phyloP scores from a whole-genome alignment of 2,888 invertebrate genomes.

The Alloscopus bannaensis region DNA sequence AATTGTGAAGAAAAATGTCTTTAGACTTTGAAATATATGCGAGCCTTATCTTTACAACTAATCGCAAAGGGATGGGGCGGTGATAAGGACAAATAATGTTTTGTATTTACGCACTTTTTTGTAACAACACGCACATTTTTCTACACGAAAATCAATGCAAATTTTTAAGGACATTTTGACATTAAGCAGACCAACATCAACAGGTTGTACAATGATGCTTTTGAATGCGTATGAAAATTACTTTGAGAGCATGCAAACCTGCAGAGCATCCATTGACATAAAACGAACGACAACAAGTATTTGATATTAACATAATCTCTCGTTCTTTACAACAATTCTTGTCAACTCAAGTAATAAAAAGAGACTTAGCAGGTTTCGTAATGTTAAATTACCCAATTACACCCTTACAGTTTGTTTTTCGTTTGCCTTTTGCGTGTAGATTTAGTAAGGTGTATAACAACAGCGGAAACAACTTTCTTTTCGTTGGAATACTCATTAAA shows the following conservation, averaged over 20 bases:
- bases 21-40: no score
- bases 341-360: conserved; percentile 44
- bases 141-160: conserved; percentile 39
- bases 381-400: conserved; percentile 46
- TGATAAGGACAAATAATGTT: no score
- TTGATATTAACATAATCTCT: conserved; percentile 36
- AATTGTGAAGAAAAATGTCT: no score
- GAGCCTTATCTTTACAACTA: no score
- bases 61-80: no score
- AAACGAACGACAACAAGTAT: conserved; percentile 11
- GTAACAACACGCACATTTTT: conserved; percentile 5
- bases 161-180: conserved; percentile 52
- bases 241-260: neutral
- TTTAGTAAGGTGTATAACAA: conserved; percentile 24
- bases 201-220: no score
- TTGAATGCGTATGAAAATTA: neutral
- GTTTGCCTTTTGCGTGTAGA: neutral
- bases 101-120: conserved; percentile 4
- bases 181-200: conserved; percentile 33
- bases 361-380: conserved; percentile 40
- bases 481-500: conserved; percentile 23
- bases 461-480: conserved; percentile 18
- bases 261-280: neutral
- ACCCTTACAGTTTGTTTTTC: conserved; percentile 16
- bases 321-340: conserved; percentile 29